Evolutionary conservation across 2,797 vertebrate genomes (phyloP).

Genomic region (Phyllotis vaccarum): DNA sequence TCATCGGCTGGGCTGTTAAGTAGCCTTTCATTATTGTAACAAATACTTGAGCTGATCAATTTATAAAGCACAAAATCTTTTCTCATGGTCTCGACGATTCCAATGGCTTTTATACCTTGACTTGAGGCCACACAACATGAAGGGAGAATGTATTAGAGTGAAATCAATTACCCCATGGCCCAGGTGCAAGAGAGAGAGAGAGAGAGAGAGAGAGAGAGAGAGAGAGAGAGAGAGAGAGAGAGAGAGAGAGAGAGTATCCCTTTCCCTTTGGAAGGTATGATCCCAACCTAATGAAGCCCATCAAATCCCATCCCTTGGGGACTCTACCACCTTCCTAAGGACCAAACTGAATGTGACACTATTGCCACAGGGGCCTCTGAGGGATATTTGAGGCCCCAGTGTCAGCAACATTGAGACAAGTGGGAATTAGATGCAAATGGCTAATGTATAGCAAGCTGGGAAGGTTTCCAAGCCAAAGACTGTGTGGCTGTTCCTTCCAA

Average conservation of each 20-base stretch:
- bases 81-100: not conserved
- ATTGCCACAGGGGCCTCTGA: not conserved
- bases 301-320: not conserved
- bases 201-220: not conserved
- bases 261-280: not conserved
- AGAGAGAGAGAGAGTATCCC: not conserved
- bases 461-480: not conserved
- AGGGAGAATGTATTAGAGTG: not conserved
- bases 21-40: not conserved
- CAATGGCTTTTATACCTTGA: not conserved
- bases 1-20: not conserved
- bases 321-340: too few relatives aligned
- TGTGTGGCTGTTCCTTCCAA: not conserved
- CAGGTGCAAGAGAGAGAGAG: not conserved
- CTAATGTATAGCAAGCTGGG: rapidly evolving
- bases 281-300: not conserved
- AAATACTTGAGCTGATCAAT: not conserved
- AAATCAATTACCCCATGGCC: not conserved
- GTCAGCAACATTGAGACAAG: not conserved
- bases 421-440: not conserved
- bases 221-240: not conserved
- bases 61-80: not conserved
- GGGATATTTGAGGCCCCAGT: not conserved
- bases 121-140: not conserved
- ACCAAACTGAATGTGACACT: not conserved